Conservation (phyloP, 2,113 vertebrate genomes). For the Macquaria ambigua region DNA sequence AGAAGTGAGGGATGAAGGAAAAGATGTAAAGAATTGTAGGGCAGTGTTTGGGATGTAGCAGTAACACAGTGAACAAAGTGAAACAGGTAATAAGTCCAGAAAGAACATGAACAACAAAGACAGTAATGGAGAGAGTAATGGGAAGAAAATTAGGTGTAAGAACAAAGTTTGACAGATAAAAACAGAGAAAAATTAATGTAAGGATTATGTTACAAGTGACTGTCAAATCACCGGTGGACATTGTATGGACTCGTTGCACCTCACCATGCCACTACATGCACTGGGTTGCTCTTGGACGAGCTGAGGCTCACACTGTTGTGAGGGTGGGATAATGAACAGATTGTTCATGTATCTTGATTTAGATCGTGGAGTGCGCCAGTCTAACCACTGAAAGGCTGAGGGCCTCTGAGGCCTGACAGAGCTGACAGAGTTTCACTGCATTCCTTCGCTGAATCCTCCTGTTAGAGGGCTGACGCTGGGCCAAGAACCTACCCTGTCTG, state of each 20-base stretch:
- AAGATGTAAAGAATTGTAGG: background rate
- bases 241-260: conserved; percentile 2
- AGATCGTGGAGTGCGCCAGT: conserved; percentile 4
- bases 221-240: conserved; percentile 19
- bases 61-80: background rate
- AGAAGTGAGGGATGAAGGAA: background rate
- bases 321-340: conserved; percentile 25
- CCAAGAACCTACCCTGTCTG: background rate
- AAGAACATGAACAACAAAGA: background rate
- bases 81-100: background rate
- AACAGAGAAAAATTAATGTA: background rate
- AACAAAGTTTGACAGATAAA: background rate
- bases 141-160: background rate
- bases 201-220: conserved; percentile 24
- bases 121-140: background rate
- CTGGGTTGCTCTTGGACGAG: background rate
- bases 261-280: conserved; percentile 4
- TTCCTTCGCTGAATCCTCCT: conserved; percentile 10
- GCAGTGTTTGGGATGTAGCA: background rate
- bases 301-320: background rate
- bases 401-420: background rate
- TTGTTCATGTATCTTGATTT: conserved; percentile 25
- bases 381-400: background rate
- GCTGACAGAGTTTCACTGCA: conserved; percentile 4
- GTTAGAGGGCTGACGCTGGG: conserved; percentile 5